Conservation (phyloP, 2,888 invertebrate species). For the Platerodrilus igneus region DNA sequence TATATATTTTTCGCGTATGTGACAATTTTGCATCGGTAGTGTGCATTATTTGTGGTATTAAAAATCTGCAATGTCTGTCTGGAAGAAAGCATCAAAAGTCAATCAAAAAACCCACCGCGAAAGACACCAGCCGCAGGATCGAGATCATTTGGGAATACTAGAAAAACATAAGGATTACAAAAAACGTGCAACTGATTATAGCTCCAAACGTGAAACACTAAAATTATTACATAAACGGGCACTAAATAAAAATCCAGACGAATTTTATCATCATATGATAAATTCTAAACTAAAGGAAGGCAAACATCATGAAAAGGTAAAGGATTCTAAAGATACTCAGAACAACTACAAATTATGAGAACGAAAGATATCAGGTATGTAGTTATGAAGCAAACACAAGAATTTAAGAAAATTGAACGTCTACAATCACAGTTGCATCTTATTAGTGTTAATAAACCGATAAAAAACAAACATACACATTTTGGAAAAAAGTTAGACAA, state of each 20-base stretch:
- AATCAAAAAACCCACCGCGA: conserved; percentile 81
- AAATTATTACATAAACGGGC: conserved; percentile 79
- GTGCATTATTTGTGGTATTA: too few species aligned
- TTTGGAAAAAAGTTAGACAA: conserved; percentile 61
- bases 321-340: conserved; percentile 71
- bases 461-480: conserved; percentile 72
- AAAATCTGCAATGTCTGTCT: conserved; percentile 84
- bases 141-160: conserved; percentile 73
- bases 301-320: conserved; percentile 62
- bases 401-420: conserved; percentile 70
- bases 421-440: conserved; percentile 77
- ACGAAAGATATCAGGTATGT: conserved; percentile 85
- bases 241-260: conserved; percentile 93
- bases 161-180: conserved; percentile 90
- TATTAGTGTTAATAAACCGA: conserved; percentile 65
- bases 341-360: conserved; percentile 84
- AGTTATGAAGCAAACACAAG: conserved; percentile 74
- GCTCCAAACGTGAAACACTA: conserved; percentile 77
- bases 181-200: conserved; percentile 70
- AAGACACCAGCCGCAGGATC: conserved; percentile 74
- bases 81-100: conserved; percentile 82
- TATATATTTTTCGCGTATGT: not conserved
- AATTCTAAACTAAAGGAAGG: conserved; percentile 68
- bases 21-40: not conserved
- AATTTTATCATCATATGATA: conserved; percentile 97